Conservation (phyloP, 2,113 vertebrate genomes). For the Callipepla californica region DNA sequence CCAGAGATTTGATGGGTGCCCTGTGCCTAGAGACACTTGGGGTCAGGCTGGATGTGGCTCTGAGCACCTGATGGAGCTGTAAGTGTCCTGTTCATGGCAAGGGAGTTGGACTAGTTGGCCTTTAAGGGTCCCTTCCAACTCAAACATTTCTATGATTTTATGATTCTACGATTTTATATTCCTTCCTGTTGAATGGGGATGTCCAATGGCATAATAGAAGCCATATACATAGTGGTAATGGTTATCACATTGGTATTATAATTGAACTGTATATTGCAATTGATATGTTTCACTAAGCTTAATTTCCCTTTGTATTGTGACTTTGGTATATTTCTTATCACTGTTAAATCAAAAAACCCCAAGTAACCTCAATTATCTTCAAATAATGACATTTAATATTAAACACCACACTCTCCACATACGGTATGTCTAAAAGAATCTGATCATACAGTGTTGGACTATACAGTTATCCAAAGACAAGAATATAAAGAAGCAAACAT, state of each 20-base stretch:
- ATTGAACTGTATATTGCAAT: not conserved
- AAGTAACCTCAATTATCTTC: not conserved
- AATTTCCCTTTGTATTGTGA: not conserved
- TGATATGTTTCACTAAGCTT: not conserved
- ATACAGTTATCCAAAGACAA: not conserved
- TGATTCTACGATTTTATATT: too few relatives aligned
- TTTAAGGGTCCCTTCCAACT: too few relatives aligned
- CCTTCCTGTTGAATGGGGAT: not conserved
- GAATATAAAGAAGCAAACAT: not conserved
- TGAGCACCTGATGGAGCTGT: too few relatives aligned
- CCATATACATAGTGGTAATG: not conserved
- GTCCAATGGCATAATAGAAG: accelerated
- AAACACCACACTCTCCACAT: accelerated
- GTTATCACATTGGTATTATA: accelerated
- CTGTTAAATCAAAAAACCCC: not conserved
- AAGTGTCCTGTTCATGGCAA: too few relatives aligned
- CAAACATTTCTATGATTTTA: too few relatives aligned
- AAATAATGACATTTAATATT: not conserved
- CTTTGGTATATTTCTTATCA: not conserved
- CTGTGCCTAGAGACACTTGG: too few relatives aligned
- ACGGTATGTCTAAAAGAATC: not conserved
- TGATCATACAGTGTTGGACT: not conserved
- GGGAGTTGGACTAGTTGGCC: too few relatives aligned
- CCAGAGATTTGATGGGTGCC: too few relatives aligned
- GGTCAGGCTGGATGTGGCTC: too few relatives aligned